Evolutionary conservation across 2,888 invertebrate genomes (phyloP).

Genomic region (Unio delphinus): DNA sequence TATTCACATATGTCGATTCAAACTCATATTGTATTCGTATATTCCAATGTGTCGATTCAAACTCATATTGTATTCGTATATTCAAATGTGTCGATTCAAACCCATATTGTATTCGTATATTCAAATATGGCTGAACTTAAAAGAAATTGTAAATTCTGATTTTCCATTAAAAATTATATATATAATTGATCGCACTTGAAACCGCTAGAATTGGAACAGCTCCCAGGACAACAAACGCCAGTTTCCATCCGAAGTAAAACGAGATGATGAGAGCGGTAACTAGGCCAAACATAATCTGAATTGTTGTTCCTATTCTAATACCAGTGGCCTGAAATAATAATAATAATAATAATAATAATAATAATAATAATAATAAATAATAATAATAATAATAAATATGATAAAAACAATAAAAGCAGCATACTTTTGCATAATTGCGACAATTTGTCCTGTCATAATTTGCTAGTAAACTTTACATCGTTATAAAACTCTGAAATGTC

Average conservation of each 20-base stretch:
- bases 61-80: too few relatives aligned
- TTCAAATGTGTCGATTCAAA: too few relatives aligned
- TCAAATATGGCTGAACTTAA: too few relatives aligned
- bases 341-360: neutral
- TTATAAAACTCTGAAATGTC: neutral
- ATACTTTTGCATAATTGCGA: neutral
- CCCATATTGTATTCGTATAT: too few relatives aligned
- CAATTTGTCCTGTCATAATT: neutral
- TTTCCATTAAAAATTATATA: too few relatives aligned
- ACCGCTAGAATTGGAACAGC: conserved; percentile 70
- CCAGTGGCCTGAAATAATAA: conserved; percentile 68
- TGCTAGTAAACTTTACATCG: neutral
- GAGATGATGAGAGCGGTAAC: conserved; percentile 71
- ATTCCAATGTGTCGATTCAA: too few relatives aligned
- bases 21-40: too few relatives aligned
- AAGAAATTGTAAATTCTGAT: too few relatives aligned
- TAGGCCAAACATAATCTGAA: conserved; percentile 68
- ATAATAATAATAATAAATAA: neutral
- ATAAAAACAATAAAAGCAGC: too few relatives aligned
- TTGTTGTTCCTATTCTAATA: conserved; percentile 68
- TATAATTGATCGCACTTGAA: conserved; percentile 28
- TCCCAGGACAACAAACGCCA: conserved; percentile 71
- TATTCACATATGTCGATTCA: too few relatives aligned
- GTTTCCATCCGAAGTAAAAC: conserved; percentile 73
- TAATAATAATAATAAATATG: too few relatives aligned